These are phyloP conservation scores for Vanessa atalanta DNA, from an alignment of 1,140 invertebrate genomes.

Conservation along the genomic window DNA sequence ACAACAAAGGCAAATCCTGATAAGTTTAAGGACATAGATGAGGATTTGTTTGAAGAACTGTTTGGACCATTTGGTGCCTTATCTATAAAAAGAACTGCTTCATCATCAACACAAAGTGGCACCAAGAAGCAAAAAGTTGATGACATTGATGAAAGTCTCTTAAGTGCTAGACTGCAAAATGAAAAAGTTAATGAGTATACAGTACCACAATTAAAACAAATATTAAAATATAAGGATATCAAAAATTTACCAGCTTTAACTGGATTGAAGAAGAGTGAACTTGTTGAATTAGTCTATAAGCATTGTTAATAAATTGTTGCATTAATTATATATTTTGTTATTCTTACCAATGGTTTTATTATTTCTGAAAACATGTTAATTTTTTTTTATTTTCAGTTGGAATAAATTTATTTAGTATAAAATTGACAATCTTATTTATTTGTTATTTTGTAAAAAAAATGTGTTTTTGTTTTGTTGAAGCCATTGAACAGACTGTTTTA, in stretches of 20 bases:
- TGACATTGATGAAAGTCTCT: constrained; percentile 53
- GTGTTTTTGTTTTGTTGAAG: no score
- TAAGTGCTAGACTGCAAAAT: constrained; percentile 48
- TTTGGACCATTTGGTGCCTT: constrained; percentile 66
- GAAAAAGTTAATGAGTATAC: constrained; percentile 53
- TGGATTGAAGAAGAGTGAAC: constrained; percentile 61
- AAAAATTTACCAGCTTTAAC: constrained; percentile 51
- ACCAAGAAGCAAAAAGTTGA: constrained; percentile 56
- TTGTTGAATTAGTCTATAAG: constrained; percentile 60
- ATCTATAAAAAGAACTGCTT: constrained; percentile 51
- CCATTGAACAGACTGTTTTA: no score
- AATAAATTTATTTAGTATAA: no score
- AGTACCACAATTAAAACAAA: constrained; percentile 60
- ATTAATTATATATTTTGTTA: not conserved
- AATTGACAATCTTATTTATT: no score
- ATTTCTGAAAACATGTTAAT: no score
- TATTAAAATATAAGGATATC: constrained; percentile 56
- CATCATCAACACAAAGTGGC: constrained; percentile 22
- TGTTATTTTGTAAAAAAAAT: no score
- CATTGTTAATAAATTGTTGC: constrained; percentile 4
- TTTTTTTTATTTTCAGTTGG: no score
- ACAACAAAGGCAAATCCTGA: constrained; percentile 57
- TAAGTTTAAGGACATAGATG: constrained; percentile 52
- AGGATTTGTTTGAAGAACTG: constrained; percentile 69
- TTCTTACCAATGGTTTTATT: not conserved